Percentiles rank a stretch among this genome's conserved stretches.
phyloP scores from a whole-genome alignment of 92 coral and sea anemone genomes.

The Paramuricea clavata region DNA sequence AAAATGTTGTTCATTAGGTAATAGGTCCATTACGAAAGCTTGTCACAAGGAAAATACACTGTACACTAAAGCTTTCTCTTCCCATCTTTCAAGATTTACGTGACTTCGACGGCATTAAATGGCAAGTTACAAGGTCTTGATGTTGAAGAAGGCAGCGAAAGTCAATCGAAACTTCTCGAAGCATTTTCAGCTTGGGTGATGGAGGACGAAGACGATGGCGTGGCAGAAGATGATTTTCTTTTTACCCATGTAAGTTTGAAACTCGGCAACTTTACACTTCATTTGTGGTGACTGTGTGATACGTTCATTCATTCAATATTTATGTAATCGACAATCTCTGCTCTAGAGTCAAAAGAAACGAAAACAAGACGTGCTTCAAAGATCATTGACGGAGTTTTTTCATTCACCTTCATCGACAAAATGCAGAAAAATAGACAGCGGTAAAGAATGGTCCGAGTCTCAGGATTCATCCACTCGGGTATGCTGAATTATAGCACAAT shows the following conservation, averaged over 20 bases:
- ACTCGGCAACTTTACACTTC: no score
- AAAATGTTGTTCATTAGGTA: no score
- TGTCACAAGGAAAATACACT: background rate
- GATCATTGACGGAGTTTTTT: slow-evolving; percentile 33
- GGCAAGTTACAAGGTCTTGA: slow-evolving; percentile 80
- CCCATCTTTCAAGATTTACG: slow-evolving; percentile 68
- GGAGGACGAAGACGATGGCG: slow-evolving; percentile 78
- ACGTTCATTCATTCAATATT: background rate
- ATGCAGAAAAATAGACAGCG: slow-evolving; percentile 41
- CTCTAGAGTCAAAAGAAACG: slow-evolving; percentile 50
- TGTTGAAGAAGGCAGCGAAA: slow-evolving; percentile 86
- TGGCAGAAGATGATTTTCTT: slow-evolving; percentile 68
- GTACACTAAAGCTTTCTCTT: background rate
- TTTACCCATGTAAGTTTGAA: slow-evolving; percentile 74
- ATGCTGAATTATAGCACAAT: background rate
- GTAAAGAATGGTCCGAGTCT: slow-evolving; percentile 28
- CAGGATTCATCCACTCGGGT: background rate
- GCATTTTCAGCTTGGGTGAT: slow-evolving; percentile 92
- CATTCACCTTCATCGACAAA: slow-evolving; percentile 31
- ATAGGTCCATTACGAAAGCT: no score
- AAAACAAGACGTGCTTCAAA: slow-evolving; percentile 35
- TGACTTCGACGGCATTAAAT: slow-evolving; percentile 87
- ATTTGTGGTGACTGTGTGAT: no score
- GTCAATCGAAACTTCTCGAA: slow-evolving; percentile 74
- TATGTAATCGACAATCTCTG: background rate